Conservation (phyloP, 2,113 vertebrate species). For the Camelus dromedarius region DNA sequence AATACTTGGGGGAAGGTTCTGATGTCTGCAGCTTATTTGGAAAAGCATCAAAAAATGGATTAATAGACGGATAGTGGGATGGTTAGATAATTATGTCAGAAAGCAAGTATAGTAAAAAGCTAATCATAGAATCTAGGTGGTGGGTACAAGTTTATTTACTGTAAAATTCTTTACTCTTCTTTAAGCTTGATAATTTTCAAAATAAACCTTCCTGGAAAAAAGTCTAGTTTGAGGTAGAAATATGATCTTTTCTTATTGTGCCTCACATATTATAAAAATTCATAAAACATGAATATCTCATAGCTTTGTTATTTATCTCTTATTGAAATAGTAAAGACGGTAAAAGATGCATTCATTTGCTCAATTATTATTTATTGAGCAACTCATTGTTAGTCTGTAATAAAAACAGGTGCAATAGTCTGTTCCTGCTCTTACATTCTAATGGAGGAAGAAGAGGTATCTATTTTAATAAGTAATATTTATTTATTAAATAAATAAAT, state of each 20-base stretch:
- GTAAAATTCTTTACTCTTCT: neutral
- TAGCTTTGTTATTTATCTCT: neutral
- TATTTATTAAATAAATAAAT: too few species aligned
- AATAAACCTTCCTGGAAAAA: neutral
- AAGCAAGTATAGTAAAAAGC: neutral
- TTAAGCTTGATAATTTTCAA: neutral
- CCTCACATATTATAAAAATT: neutral
- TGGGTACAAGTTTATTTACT: neutral
- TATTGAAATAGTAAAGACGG: neutral
- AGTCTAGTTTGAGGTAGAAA: neutral
- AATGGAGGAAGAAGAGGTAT: neutral
- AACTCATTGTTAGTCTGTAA: neutral
- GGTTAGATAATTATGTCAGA: neutral
- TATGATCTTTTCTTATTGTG: neutral
- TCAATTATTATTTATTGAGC: neutral
- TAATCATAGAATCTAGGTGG: neutral
- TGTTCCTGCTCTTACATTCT: neutral
- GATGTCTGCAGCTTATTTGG: neutral
- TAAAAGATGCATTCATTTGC: neutral
- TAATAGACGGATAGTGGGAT: neutral
- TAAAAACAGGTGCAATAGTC: neutral
- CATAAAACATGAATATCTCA: neutral
- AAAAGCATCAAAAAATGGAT: neutral
- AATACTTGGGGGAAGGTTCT: neutral
- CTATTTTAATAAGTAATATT: neutral